Percentiles rank a stretch among this genome's conserved stretches.
Conservation (phyloP, 2,888 invertebrate species). For the Drosophila gaucha region DNA sequence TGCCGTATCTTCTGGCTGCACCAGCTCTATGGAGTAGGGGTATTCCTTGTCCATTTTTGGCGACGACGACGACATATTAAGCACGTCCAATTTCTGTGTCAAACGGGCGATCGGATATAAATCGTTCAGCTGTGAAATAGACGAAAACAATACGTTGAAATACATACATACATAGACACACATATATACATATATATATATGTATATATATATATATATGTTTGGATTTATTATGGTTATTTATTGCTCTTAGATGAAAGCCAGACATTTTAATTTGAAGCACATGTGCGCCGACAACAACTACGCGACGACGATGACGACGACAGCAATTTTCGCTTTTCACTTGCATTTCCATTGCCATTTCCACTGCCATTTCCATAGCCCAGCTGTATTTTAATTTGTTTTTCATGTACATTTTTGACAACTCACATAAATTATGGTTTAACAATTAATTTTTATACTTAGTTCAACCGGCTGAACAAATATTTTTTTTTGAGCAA, state of each 20-base stretch:
- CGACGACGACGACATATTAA: conserved; percentile 72
- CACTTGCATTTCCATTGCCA: conserved; percentile 51
- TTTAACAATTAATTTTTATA: conserved; percentile 11
- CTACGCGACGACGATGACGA: conserved; percentile 19
- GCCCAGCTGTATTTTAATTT: conserved; percentile 47
- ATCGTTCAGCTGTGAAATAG: conserved; percentile 82
- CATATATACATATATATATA: not conserved
- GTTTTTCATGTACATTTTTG: conserved; percentile 56
- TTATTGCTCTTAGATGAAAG: conserved; percentile 74
- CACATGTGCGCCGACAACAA: conserved; percentile 52
- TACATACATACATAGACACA: not conserved
- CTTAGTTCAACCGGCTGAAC: not conserved
- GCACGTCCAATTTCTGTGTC: conserved; percentile 82
- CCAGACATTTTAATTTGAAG: conserved; percentile 63
- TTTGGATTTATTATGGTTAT: conserved; percentile 56
- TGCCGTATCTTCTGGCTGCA: conserved; percentile 85
- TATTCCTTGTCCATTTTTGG: conserved; percentile 52
- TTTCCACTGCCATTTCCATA: conserved; percentile 19
- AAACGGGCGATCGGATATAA: conserved; percentile 83
- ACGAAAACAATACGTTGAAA: conserved; percentile 57
- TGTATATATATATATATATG: conserved; percentile 5
- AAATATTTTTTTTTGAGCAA: not conserved
- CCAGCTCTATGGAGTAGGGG: conserved; percentile 83
- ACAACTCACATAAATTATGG: conserved; percentile 51
- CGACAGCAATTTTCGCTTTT: conserved; percentile 55